phyloP scores from a whole-genome alignment of 2,797 vertebrate species.

The Sarcoramphus papa region DNA sequence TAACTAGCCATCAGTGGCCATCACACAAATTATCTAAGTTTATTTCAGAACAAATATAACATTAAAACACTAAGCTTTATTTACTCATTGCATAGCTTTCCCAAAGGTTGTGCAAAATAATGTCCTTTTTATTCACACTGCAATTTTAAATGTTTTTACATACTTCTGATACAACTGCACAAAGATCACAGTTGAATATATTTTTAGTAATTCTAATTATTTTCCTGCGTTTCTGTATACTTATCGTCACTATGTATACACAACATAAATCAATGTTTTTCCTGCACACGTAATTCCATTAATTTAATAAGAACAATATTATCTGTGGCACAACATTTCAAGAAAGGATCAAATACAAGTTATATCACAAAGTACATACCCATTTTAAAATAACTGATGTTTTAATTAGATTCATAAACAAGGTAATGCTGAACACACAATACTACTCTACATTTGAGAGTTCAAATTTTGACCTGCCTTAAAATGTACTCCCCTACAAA shows the following conservation, averaged over 20 bases:
- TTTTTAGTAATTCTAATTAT: background rate
- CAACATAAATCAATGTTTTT: background rate
- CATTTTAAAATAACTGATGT: background rate
- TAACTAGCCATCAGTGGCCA: background rate
- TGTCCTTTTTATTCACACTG: background rate
- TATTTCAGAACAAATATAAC: background rate
- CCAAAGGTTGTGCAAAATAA: background rate
- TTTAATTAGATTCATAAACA: background rate
- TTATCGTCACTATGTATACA: background rate
- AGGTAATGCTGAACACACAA: background rate
- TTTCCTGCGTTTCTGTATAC: background rate
- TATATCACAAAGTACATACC: background rate
- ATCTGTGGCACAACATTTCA: background rate
- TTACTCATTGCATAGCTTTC: background rate
- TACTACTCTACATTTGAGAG: background rate
- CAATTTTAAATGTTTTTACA: background rate
- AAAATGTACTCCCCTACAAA: background rate
- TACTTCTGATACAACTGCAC: background rate
- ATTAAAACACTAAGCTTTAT: background rate
- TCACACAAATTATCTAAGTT: background rate
- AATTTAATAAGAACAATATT: background rate
- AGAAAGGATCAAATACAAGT: background rate
- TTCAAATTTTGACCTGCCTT: background rate
- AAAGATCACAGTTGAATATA: background rate
- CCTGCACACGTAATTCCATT: background rate